Evolutionary conservation across 2,797 vertebrate genomes (phyloP).

Genomic region (Lepilemur septentrionalis): DNA sequence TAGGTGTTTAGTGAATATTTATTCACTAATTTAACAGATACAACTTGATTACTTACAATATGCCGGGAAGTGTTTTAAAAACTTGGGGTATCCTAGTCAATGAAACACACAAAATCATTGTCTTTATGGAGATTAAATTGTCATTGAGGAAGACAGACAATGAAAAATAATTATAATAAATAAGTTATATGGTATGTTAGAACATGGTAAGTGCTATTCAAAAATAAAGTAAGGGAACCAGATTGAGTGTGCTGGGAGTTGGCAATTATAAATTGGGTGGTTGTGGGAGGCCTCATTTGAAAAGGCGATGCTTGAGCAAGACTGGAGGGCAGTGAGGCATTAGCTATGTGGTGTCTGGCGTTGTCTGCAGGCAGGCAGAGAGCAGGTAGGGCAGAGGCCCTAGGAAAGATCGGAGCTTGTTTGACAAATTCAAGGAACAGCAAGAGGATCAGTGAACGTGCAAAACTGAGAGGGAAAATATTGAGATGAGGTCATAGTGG

Average conservation of each 20-base stretch:
- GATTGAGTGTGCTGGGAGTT: neutral
- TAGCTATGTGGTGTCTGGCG: neutral
- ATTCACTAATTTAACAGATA: neutral
- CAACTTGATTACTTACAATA: neutral
- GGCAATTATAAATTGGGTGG: neutral
- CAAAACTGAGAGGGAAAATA: neutral
- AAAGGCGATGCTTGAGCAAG: neutral
- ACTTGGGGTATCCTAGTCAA: neutral
- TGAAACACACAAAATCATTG: neutral
- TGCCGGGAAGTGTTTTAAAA: neutral
- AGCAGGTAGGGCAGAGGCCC: neutral
- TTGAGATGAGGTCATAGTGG: neutral
- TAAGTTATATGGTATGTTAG: neutral
- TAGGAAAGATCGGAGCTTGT: neutral
- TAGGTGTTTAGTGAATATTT: neutral
- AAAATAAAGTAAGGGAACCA: neutral
- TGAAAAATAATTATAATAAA: neutral
- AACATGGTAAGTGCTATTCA: neutral
- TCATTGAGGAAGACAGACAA: neutral
- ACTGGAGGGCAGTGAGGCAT: neutral
- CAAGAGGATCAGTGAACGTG: neutral
- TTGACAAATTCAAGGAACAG: neutral
- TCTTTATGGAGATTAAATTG: neutral
- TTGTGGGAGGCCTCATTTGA: neutral
- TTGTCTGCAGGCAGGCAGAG: neutral